Evolutionary conservation across 2,797 vertebrate genomes (phyloP), one percentile per base, ranked within the genome.

Genomic region (Trachops cirrhosus): DNA sequence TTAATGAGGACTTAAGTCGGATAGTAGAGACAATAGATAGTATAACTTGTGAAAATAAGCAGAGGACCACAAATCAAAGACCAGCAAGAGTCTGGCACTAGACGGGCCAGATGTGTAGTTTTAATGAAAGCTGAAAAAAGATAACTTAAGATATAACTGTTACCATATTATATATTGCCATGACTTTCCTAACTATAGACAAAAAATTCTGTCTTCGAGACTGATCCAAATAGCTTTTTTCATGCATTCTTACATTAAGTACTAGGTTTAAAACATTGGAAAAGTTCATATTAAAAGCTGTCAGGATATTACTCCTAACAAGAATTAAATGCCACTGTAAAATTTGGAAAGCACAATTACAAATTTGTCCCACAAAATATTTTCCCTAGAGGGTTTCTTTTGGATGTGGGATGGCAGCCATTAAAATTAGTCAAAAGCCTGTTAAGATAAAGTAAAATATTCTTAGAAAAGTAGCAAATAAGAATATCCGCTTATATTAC

Each of bases 321-420:
- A 50, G n/a, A 89, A 68, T 39, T 71, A 73, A 90, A 86, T 85
- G 87, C 46, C n/a, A 82, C 0, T 93, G 39, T 86, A 86, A 94
- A 83, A 91, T 71, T 75, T 93, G 50, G 44, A 89, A 96, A 93
- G 70, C 29, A 94, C 6, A 91, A 74, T 84, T 96, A 26, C 21
- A 88, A 92, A 10, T 54, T 44, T 96, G 41, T 10, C 9, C 52
- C 59, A 64, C 16, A 87, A 84, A 93, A 67, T 86, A 32, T 78
- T 84, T 91, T 54, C 12, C 12, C 11, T 6, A 85, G n/a, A 80
- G 41, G 32, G 10, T 3, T 95, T 54, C 79, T 93, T 96, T 54
- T 91, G 78, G 39, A 88, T 68, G 24, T 26, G 73, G 54, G 79
- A 79, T 85, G 75, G 44, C n/a, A 87, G 54, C 19, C 48, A 86